These are phyloP conservation scores for Megaptera novaeangliae DNA, from an alignment of 2,113 vertebrate genomes.

Conservation along the genomic window DNA sequence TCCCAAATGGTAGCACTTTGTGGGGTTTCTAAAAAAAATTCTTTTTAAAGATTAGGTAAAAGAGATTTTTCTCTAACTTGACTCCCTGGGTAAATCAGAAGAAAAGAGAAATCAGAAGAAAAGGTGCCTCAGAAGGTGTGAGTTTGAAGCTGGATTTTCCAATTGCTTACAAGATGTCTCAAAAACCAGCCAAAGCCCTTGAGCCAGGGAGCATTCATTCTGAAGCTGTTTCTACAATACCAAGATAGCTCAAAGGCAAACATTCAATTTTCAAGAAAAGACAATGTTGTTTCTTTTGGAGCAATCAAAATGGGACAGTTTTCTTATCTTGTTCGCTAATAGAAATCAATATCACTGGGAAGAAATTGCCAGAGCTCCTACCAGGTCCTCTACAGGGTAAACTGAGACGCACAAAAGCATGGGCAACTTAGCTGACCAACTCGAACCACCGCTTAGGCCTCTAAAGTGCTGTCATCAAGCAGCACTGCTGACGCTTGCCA, in stretches of 20 bases:
- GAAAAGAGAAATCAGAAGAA: not conserved
- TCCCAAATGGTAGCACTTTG: not conserved
- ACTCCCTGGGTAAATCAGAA: conserved; percentile 2
- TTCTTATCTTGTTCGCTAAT: conserved; percentile 17
- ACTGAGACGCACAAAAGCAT: not conserved
- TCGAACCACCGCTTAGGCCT: not conserved
- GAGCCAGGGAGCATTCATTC: not conserved
- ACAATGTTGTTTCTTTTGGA: conserved; percentile 14
- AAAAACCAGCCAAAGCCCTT: not conserved
- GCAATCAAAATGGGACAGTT: not conserved
- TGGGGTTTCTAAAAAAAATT: not conserved
- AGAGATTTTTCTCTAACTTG: not conserved
- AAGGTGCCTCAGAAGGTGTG: not conserved
- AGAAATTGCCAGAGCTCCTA: not conserved
- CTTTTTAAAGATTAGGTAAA: not conserved
- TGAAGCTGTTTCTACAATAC: conserved; percentile 13
- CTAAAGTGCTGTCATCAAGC: not conserved
- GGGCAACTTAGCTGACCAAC: not conserved
- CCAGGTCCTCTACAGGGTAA: not conserved
- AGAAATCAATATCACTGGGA: conserved; percentile 22
- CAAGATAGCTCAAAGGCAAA: conserved; percentile 43
- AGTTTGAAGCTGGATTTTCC: not conserved
- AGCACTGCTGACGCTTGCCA: not conserved
- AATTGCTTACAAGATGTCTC: not conserved
- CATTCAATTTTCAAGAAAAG: conserved; percentile 48